Evolutionary conservation across 2,113 vertebrate genomes (phyloP), one percentile per base, ranked within the genome.

Genomic region (Myiozetetes cayanensis): DNA sequence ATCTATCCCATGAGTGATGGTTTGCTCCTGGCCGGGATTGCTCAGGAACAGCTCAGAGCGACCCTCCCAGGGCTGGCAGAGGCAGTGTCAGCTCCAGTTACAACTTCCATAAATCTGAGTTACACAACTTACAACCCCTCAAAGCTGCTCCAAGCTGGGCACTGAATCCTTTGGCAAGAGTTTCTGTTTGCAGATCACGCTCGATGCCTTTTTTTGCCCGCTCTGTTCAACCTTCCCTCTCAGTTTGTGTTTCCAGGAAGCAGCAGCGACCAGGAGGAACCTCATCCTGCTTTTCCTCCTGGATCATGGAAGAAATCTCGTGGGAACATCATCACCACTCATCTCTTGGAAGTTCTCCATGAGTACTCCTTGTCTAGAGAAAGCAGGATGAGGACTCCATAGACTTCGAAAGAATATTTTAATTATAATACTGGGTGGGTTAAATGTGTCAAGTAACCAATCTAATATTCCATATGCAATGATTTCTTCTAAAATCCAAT

Each of bases 21-120:
- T 50, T 84, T 4, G 14, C 10, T 67, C 47, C 17, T 35, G 0
- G 0, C 2, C 8, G 24, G 21, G 43, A 19, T 47, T 52, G 50
- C 63, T 84, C 50, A 5, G 44, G 85, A 93, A 0, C 18, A 37
- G 49, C 91, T 30, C 17, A 16, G 7, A 79, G 49, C 6, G 59
- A 85, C 75, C 65, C 79, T 86, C 37, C 18, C 0, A 1, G 9
- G 2, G 55, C 65, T 18, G 50, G 58, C 85, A 52, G 41, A 80
- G 87, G 17, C 50, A 41, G 50, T 30, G 87, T 96, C 95, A 94
- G 82, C 56, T 86, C 22, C 55, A 93, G 88, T 97, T 95, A 88
- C 53, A 15, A 19, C 39, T 44, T 30, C 50, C 72, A 92, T 95
- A 88, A 92, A 95, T 94, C 93, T 63, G 1, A 58, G 39, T 90